Base-by-base conservation (phyloP, 1,140 invertebrate genomes). In the Drosophila repletoides region DNA sequence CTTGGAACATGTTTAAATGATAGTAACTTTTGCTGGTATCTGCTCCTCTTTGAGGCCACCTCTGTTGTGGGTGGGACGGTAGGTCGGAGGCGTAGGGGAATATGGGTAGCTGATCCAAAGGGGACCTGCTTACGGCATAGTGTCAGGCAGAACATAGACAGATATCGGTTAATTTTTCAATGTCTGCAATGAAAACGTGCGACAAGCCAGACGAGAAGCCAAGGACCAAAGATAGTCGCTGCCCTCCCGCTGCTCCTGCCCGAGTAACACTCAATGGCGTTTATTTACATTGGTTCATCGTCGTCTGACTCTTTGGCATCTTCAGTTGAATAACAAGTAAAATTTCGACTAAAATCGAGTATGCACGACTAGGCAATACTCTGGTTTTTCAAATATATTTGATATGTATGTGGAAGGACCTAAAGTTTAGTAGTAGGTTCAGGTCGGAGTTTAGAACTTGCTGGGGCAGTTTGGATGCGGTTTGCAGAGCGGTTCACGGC, bases 121-220 rank as follows among this genome's bases (percentile, higher is more conserved):
- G 15, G 43, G 6, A 22, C 43, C 43, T 43, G 55, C 38, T 67
- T 36, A 36, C 26, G 40, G 29, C 46, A 68, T 45, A 36, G 66
- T 71, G 75, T 74, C 76, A 74, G 61, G 49, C 69, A 63, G n/a
- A 64, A 48, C 76, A 68, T 72, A 72, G 77, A 81, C 69, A 81
- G 77, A 81, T 81, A 81, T 81, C 69, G 77, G 77, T 81, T 81
- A 81, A 81, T 81, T 81, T 81, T 81, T 81, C 77, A 81, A 81
- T 81, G 77, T 81, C 77, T 76, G 59, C 71, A 73, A 70, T 61
- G 77, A 72, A 80, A 75, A 80, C 76, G 76, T 75, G 72, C 61
- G 73, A 53, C 66, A 58, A 56, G 46, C 59, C 43, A 58, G 59
- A 59, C 56, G 29, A 65, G 43, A 31, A 43, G 15, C 36, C 43